Conservation (phyloP, 2,797 vertebrate species). For the Eulemur mongoz region DNA sequence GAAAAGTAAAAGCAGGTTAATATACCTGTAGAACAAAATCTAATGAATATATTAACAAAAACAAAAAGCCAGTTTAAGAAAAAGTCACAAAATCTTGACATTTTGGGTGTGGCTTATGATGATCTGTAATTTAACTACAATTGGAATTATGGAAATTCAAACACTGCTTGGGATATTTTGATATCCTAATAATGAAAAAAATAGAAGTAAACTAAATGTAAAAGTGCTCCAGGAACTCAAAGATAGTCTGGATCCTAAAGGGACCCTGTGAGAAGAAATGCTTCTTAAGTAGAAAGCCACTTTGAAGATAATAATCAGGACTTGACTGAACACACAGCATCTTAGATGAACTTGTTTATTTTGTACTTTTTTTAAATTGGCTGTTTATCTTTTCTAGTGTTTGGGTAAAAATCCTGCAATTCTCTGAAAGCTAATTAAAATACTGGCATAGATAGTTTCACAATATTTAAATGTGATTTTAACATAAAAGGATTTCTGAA, state of each 20-base stretch:
- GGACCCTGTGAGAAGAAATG: background rate
- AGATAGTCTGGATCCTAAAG: background rate
- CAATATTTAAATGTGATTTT: conserved; percentile 12
- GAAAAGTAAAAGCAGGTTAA: background rate
- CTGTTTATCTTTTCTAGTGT: background rate
- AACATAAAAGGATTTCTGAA: conserved; percentile 17
- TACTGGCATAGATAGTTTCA: background rate
- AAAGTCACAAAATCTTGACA: background rate
- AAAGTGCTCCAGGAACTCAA: background rate
- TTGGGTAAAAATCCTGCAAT: conserved; percentile 20
- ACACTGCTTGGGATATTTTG: background rate
- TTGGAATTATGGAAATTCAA: conserved; percentile 22
- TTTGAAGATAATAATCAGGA: background rate
- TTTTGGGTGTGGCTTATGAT: background rate
- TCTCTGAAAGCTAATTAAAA: conserved; percentile 25
- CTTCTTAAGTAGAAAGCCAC: background rate
- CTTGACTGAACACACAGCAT: background rate
- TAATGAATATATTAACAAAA: background rate
- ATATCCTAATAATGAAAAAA: background rate
- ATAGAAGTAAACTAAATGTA: background rate
- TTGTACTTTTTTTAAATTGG: background rate
- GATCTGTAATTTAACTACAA: conserved; percentile 28
- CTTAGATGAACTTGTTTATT: background rate
- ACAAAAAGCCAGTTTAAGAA: background rate
- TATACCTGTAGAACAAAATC: background rate